Base-by-base conservation (phyloP, 2,888 invertebrate species). In the Lithodes maja region DNA sequence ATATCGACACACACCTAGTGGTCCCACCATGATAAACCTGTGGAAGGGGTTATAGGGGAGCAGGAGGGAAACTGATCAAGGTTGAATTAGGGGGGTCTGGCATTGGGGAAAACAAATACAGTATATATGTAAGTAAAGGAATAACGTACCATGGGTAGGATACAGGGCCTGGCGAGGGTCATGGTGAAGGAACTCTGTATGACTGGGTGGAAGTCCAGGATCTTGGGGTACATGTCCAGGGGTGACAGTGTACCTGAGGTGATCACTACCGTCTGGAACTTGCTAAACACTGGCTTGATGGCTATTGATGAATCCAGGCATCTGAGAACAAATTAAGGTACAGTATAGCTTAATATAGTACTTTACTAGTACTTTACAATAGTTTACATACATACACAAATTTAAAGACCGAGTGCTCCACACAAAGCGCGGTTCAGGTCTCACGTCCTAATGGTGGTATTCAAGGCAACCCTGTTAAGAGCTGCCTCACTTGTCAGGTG, bases 221-320 rank as follows among this genome's bases (percentile, higher is more conserved):
- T 99, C 95, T 99, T 99, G 0, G 99, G 99, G 94, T 99, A 99
- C 99, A 99, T 99, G 94, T 99, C 99, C 93, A 99, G 94, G 0
- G 99, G 99, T 0, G 99, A 99, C 15, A 99, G 94, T 0, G 99
- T 99, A 92, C 99, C 99, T n/a, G 99, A 99, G 0, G 99, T 99
- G 78, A 99, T 99, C 74, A 99, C 96, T 78, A 99, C 99, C 0
- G 97, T 96, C 94, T 99, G 99, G 94, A 99, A 99, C 92, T 99
- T 95, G 90, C 98, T 96, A 94, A 99, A 99, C 12, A 99, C 96
- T 1, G 99, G 99, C 93, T 98, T 97, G 94, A 99, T 98, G 2
- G 99, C 99, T 93, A 99, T 98, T 0, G 99, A 99, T 0, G 99
- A 99, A 94, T 99, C 99, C 94, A 99, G 95, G 93, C 99, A 99